phyloP scores from a whole-genome alignment of 2,113 vertebrate genomes.

The Solea solea region DNA sequence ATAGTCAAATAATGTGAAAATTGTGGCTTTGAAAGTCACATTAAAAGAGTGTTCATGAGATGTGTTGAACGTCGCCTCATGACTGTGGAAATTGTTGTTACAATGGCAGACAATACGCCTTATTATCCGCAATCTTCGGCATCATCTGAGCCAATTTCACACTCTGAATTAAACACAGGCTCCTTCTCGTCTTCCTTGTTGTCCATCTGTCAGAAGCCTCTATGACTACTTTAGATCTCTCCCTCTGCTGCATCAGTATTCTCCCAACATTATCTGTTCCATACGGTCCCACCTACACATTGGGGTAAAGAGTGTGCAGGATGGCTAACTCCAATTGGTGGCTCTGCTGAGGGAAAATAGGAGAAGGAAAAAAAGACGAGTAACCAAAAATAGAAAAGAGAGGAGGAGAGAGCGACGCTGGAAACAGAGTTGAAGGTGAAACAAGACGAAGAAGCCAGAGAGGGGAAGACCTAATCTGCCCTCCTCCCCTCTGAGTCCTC shows the following conservation, averaged over 20 bases:
- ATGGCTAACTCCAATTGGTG: slow-evolving; percentile 50
- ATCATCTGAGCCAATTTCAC: slow-evolving; percentile 66
- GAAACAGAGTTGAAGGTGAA: slow-evolving; percentile 63
- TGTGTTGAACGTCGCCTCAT: slow-evolving; percentile 4
- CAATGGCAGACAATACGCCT: slow-evolving; percentile 11
- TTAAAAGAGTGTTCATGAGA: neutral
- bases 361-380: slow-evolving; percentile 8
- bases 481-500: slow-evolving; percentile 39
- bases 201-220: slow-evolving; percentile 43
- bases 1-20: slow-evolving; percentile 18
- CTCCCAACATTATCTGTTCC: slow-evolving; percentile 46
- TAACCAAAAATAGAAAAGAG: slow-evolving; percentile 9
- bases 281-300: slow-evolving; percentile 52
- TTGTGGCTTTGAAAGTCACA: slow-evolving; percentile 12
- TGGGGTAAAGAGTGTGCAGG: slow-evolving; percentile 47
- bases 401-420: neutral
- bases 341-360: slow-evolving; percentile 19
- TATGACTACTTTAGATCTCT: slow-evolving; percentile 34
- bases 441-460: slow-evolving; percentile 41
- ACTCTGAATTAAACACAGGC: slow-evolving; percentile 55
- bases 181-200: slow-evolving; percentile 37
- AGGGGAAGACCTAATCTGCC: slow-evolving; percentile 29
- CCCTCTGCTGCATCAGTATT: slow-evolving; percentile 59
- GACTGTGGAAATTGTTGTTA: slow-evolving; percentile 24
- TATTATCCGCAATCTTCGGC: slow-evolving; percentile 34